Conservation (phyloP, 2,797 vertebrate species). For the Crax fasciolata region DNA sequence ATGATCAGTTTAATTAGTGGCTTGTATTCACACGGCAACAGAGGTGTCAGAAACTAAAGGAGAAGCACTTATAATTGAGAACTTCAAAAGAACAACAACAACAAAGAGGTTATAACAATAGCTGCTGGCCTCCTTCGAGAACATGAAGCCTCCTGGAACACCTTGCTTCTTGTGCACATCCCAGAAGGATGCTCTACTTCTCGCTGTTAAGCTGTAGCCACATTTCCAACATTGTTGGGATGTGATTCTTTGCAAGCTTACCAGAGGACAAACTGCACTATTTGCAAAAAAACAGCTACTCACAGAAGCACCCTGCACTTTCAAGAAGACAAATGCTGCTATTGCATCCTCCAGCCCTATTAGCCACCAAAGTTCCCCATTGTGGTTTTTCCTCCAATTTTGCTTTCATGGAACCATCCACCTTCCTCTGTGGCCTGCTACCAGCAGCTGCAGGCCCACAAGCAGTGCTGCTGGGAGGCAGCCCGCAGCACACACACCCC, state of each 20-base stretch:
- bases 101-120: not conserved
- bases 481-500: not conserved
- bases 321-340: too few species aligned
- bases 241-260: fast-evolving
- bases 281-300: not conserved
- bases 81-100: not conserved
- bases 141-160: not conserved
- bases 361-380: fast-evolving
- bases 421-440: not conserved
- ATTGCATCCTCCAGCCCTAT: not conserved
- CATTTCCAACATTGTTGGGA: not conserved
- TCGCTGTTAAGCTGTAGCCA: not conserved
- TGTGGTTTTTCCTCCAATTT: not conserved
- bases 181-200: not conserved
- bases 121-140: not conserved
- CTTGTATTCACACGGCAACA: not conserved
- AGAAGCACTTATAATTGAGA: not conserved
- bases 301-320: not conserved
- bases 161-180: not conserved
- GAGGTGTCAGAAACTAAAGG: not conserved
- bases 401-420: not conserved
- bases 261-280: not conserved
- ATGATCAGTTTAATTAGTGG: not conserved
- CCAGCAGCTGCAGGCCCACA: not conserved
- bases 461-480: not conserved